Conservation (phyloP, 2,113 vertebrate species). For the Eptesicus fuscus region DNA sequence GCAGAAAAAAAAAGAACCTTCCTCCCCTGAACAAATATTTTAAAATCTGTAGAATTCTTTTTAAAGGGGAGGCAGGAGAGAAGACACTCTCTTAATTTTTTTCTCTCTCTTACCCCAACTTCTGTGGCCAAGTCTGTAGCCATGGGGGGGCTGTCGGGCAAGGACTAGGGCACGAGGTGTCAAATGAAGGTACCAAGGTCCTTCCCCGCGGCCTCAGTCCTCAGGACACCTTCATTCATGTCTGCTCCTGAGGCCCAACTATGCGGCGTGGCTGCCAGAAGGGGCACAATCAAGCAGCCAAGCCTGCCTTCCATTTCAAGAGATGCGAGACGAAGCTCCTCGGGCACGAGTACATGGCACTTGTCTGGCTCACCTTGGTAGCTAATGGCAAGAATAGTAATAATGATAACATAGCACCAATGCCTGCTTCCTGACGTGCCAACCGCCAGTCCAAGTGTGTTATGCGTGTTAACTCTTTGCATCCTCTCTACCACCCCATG, state of each 20-base stretch:
- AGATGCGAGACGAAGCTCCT: neutral
- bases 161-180: neutral
- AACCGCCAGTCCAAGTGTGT: neutral
- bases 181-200: neutral
- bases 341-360: neutral
- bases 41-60: neutral
- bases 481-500: neutral
- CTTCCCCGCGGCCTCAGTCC: neutral
- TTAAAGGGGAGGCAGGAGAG: neutral
- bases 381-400: neutral
- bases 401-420: neutral
- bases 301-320: neutral
- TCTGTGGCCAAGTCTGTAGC: neutral
- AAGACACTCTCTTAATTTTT: neutral
- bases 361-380: neutral
- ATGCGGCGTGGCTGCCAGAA: neutral
- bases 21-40: neutral
- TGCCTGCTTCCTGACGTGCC: neutral
- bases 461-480: neutral
- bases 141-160: neutral
- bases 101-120: neutral
- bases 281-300: neutral
- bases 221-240: neutral
- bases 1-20: neutral
- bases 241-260: neutral